Evolutionary conservation across 2,797 vertebrate species (phyloP).

Genomic region (Jordanella pulchra): DNA sequence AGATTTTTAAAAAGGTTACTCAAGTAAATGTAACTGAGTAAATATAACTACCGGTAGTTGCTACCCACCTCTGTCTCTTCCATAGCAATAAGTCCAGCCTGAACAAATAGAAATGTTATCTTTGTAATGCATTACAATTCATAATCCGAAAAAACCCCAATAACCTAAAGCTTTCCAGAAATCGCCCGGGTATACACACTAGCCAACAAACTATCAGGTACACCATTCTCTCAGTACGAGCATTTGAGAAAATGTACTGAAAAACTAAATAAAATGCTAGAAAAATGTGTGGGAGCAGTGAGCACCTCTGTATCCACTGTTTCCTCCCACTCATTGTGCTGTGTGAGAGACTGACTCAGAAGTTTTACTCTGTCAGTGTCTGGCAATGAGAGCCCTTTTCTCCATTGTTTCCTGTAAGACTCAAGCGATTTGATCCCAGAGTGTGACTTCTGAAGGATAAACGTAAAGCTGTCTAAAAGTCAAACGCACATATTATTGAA

Average conservation of each 20-base stretch:
- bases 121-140: conserved; percentile 6
- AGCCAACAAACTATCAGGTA: neutral
- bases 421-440: conserved; percentile 54
- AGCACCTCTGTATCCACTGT: conserved; percentile 34
- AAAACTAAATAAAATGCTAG: neutral
- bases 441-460: neutral
- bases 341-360: conserved; percentile 43
- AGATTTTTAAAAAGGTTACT: too few species aligned
- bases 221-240: neutral
- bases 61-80: too few species aligned
- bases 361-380: conserved; percentile 65
- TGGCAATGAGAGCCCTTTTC: conserved; percentile 54
- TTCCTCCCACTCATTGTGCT: conserved; percentile 66
- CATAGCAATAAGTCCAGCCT: too few species aligned
- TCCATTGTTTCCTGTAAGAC: conserved; percentile 58
- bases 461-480: neutral
- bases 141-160: neutral
- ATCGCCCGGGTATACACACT: neutral
- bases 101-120: neutral
- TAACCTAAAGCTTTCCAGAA: neutral
- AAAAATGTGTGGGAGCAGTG: neutral
- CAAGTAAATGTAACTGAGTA: too few species aligned
- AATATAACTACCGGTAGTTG: too few species aligned
- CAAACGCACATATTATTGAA: conserved; percentile 2
- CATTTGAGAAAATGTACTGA: neutral